Conservation (phyloP, 2,113 vertebrate species). For the Mus pahari region DNA sequence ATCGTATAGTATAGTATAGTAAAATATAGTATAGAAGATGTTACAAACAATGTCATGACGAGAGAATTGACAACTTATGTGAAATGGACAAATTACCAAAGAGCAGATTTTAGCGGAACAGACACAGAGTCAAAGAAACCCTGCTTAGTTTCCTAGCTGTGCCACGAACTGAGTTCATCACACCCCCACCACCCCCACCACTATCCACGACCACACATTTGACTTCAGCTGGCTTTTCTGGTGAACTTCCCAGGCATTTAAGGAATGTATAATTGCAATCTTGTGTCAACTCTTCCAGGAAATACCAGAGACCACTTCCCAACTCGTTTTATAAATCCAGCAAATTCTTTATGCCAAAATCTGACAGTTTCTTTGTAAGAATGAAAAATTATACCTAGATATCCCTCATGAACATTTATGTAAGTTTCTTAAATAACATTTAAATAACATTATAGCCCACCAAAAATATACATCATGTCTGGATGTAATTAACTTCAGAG, state of each 20-base stretch:
- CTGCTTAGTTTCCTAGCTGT: not conserved
- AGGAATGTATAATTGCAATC: not conserved
- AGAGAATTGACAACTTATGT: not conserved
- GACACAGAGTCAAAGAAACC: not conserved
- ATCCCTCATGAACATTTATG: no score
- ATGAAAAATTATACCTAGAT: not conserved
- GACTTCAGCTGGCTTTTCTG: not conserved
- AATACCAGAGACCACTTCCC: not conserved
- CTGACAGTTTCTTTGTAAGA: not conserved
- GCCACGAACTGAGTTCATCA: not conserved
- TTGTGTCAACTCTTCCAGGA: not conserved
- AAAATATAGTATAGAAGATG: not conserved
- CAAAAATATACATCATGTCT: not conserved
- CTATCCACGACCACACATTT: not conserved
- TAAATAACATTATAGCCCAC: not conserved
- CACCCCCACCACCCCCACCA: not conserved
- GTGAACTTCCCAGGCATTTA: conserved; percentile 28
- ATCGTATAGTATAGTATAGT: not conserved
- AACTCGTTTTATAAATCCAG: not conserved
- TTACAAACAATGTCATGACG: not conserved
- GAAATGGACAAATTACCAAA: not conserved
- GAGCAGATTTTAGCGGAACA: not conserved
- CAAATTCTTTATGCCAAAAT: not conserved
- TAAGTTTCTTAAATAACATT: not conserved
- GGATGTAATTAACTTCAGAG: conserved; percentile 19